Evolutionary conservation across 2,797 vertebrate species (phyloP).

Genomic region (Silurus lanzhouensis): DNA sequence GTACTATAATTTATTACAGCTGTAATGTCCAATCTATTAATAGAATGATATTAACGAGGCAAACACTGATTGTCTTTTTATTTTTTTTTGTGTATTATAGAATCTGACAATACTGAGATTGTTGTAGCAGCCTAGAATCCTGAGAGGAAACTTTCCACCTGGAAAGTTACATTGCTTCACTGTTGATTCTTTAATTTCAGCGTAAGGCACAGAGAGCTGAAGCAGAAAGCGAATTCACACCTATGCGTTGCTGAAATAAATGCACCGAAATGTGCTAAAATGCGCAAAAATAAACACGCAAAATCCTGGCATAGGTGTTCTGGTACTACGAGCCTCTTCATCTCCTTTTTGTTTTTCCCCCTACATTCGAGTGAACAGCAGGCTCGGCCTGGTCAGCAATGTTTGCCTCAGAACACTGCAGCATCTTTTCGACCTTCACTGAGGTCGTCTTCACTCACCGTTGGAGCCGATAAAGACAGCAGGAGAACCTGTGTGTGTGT

Average conservation of each 20-base stretch:
- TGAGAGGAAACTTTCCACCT: neutral
- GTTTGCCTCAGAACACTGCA: conserved; percentile 37
- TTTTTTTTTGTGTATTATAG: no score
- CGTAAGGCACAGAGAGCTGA: neutral
- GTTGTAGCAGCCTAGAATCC: neutral
- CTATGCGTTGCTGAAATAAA: neutral
- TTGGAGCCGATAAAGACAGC: conserved; percentile 44
- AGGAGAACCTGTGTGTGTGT: conserved; percentile 21
- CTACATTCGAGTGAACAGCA: conserved; percentile 48
- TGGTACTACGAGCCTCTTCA: neutral
- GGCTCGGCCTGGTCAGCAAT: conserved; percentile 52
- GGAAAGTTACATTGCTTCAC: neutral
- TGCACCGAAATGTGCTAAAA: neutral
- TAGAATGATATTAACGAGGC: no score
- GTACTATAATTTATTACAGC: no score
- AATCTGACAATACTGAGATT: neutral
- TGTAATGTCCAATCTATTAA: no score
- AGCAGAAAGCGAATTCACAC: neutral
- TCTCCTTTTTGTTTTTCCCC: conserved; percentile 29
- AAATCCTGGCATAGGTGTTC: neutral
- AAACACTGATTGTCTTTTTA: no score
- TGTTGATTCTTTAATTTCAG: neutral
- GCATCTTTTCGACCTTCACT: conserved; percentile 52
- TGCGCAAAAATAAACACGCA: neutral
- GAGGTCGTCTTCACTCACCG: conserved; percentile 47